These are phyloP conservation scores for Napeogenes inachia DNA, from an alignment of 2,888 invertebrate genomes.

Conservation along the genomic window DNA sequence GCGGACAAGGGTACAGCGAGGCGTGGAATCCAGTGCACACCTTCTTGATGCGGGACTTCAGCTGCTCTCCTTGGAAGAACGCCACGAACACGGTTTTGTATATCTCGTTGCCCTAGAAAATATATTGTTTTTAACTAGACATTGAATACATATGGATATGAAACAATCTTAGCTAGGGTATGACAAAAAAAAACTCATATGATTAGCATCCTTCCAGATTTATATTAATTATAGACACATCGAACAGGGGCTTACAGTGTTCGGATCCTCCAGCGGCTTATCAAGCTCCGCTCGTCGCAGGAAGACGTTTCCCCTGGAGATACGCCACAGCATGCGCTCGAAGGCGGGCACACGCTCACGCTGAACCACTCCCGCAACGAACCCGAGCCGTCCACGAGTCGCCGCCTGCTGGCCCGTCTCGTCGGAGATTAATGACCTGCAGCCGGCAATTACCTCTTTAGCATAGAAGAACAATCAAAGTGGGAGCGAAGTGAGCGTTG, in stretches of 20 bases:
- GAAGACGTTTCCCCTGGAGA: constrained; percentile 94
- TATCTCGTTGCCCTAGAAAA: constrained; percentile 86
- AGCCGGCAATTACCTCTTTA: neutral
- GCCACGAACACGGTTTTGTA: constrained; percentile 94
- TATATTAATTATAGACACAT: neutral
- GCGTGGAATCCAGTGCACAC: constrained; percentile 96
- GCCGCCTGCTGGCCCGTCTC: constrained; percentile 62
- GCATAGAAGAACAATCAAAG: neutral
- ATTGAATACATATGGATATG: too few relatives aligned
- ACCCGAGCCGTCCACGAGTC: constrained; percentile 79
- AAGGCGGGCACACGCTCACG: constrained; percentile 92
- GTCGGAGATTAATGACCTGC: constrained; percentile 68
- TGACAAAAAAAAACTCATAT: too few relatives aligned
- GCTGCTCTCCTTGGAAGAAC: constrained; percentile 94
- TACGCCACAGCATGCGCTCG: constrained; percentile 95
- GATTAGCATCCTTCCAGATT: too few relatives aligned
- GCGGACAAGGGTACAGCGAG: constrained; percentile 94
- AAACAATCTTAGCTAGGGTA: too few relatives aligned
- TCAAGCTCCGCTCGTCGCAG: constrained; percentile 90
- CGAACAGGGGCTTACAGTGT: constrained; percentile 79
- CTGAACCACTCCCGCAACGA: constrained; percentile 95
- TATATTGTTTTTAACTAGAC: neutral
- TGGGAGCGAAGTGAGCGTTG: too few relatives aligned
- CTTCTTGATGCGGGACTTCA: constrained; percentile 93
- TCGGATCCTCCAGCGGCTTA: constrained; percentile 88